These are phyloP conservation scores for Episyrphus balteatus DNA, from an alignment of 1,140 invertebrate species.

Conservation along the genomic window DNA sequence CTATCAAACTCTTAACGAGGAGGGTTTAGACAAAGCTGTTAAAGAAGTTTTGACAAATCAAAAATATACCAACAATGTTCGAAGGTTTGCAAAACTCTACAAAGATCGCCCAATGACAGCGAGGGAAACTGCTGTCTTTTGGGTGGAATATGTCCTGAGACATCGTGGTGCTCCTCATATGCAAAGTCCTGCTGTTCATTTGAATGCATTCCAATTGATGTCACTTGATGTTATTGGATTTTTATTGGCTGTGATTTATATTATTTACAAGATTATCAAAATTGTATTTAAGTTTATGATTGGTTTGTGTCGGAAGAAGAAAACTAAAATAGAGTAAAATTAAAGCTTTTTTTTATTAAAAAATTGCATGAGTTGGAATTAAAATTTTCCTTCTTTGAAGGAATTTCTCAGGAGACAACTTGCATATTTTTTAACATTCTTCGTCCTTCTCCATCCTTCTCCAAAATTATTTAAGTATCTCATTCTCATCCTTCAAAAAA, in stretches of 20 bases:
- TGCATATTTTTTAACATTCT: too few species aligned
- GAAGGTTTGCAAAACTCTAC: slow-evolving; percentile 13
- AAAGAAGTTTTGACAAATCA: not conserved
- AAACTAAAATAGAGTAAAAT: too few species aligned
- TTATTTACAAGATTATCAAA: too few species aligned
- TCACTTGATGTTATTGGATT: slow-evolving; percentile 38
- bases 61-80: slow-evolving; percentile 10
- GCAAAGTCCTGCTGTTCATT: slow-evolving; percentile 23
- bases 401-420: too few species aligned
- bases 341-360: too few species aligned
- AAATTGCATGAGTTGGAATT: too few species aligned
- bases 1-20: not conserved
- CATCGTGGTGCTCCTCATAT: slow-evolving; percentile 24
- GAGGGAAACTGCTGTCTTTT: slow-evolving; percentile 24
- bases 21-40: slow-evolving; percentile 3
- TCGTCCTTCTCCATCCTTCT: too few species aligned
- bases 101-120: slow-evolving; percentile 19
- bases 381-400: too few species aligned
- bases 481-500: too few species aligned
- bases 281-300: slow-evolving; percentile 6
- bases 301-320: too few species aligned
- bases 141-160: slow-evolving; percentile 30
- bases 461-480: too few species aligned
- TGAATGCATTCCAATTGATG: slow-evolving; percentile 42
- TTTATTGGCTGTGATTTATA: too few species aligned